Base-by-base conservation (phyloP, 92 coral and sea anemone species). In the Palythoa grandis region DNA sequence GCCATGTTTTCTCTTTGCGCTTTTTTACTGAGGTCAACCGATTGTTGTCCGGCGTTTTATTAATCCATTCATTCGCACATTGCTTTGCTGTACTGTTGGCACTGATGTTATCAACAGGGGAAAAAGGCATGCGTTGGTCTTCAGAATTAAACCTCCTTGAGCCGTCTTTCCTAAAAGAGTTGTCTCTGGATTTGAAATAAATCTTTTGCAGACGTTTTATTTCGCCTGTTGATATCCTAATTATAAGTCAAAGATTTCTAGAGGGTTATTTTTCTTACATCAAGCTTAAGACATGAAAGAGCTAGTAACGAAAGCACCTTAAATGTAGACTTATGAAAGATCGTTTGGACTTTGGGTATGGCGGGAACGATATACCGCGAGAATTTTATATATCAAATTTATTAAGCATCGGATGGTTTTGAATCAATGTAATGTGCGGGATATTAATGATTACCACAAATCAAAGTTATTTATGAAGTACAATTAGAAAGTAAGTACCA, bases 41-140 rank as follows among this genome's bases (percentile, higher is more conserved):
- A 56, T 47, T 56, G 25, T n/a, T 56, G 57, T 84, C 79, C 10
- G 91, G 82, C n/a, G 92, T 87, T 79, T 84, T 86, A 76, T 87
- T 77, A 43, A 84, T 39, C 24, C 90, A 58, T 16, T 79, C 53
- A 72, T 85, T 88, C 15, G 77, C 91, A 37, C 87, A 84, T 10
- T 73, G 20, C 29, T 84, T 53, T 38, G 65, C 38, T 40, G 78
- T 65, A 2, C 17, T 43, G 11, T 7, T 63, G 12, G 56, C 24
- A 22, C 1, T 24, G 48, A 50, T 22, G 15, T 57, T 79, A 50
- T 39, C 93, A 58, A 84, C 84, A 78, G 87, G 98, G 63, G 74
- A 72, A 54, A 87, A 88, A 22, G 93, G 87, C 87, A 88, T 85
- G 72, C 75, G 88, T 54, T 79, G 92, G 57, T 78, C 69, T 63